A percentile compares a stretch with the other conserved stretches of the same genome.
Evolutionary conservation across 2,113 vertebrate genomes (phyloP).

Genomic region (Labrus mixtus): DNA sequence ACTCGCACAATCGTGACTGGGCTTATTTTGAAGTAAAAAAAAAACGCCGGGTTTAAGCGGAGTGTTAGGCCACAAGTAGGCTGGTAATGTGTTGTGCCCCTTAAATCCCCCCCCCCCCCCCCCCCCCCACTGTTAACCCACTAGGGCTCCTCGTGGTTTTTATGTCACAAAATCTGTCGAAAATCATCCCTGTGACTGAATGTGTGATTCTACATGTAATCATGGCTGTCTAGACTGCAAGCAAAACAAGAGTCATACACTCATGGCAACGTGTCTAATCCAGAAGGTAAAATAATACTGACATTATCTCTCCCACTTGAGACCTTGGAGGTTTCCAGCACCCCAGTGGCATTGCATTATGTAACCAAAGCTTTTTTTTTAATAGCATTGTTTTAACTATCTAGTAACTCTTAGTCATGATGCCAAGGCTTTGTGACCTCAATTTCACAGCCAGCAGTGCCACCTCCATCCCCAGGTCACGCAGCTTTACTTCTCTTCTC

Average conservation of each 20-base stretch:
- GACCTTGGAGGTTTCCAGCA: conserved; percentile 1
- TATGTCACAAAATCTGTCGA: conserved; percentile 11
- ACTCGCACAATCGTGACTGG: not conserved
- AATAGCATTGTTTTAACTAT: not conserved
- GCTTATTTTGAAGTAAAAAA: not conserved
- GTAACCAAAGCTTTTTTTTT: not conserved
- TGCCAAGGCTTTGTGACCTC: not conserved
- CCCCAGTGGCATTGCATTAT: not conserved
- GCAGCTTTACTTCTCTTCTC: not conserved
- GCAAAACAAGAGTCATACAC: conserved; percentile 1
- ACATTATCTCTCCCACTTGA: not conserved
- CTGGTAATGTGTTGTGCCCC: conserved; percentile 34
- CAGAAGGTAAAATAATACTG: conserved; percentile 3
- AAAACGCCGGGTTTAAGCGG: not conserved
- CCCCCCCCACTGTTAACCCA: conserved; percentile 10
- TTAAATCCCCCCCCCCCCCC: conserved; percentile 15
- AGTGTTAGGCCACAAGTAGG: conserved; percentile 34
- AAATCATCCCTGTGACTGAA: not conserved
- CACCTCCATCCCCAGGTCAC: conserved; percentile 3
- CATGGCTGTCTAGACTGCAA: conserved; percentile 4
- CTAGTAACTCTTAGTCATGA: not conserved
- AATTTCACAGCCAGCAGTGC: not conserved
- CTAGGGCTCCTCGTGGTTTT: conserved; percentile 15
- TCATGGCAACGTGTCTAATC: not conserved
- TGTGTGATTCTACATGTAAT: conserved; percentile 3